Percentiles rank a stretch among this genome's conserved stretches.
These are phyloP conservation scores for Eidolon dupreanum DNA, from an alignment of 2,797 vertebrate species.

Conservation along the genomic window DNA sequence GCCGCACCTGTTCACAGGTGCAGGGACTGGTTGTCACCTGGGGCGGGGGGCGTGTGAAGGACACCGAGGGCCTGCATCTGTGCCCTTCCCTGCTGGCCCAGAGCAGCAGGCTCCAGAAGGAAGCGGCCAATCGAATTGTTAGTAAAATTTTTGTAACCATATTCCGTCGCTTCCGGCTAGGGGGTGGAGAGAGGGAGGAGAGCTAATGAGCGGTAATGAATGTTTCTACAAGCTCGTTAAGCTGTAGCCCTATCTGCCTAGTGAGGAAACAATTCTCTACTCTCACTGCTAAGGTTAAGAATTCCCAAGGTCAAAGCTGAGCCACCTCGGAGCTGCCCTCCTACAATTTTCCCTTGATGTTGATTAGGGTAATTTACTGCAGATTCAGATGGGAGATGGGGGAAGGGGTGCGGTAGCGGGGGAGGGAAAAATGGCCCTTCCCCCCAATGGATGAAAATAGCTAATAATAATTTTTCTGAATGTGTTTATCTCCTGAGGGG, in stretches of 20 bases:
- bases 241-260: constrained; percentile 45
- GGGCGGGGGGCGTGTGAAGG: not conserved
- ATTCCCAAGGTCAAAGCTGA: constrained; percentile 54
- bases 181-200: not conserved
- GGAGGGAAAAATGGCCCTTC: not conserved
- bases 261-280: not conserved
- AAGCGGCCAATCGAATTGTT: not conserved
- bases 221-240: constrained; percentile 66
- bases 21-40: not conserved
- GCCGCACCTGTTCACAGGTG: not conserved
- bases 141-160: not conserved
- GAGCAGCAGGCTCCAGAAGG: not conserved
- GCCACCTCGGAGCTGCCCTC: not conserved
- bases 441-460: constrained; percentile 49
- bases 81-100: not conserved
- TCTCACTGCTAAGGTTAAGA: constrained; percentile 40
- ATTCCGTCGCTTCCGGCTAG: not conserved
- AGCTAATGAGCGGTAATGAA: constrained; percentile 53
- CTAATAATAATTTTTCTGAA: not conserved
- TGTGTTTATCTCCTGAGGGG: constrained; percentile 43
- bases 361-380: constrained; percentile 70
- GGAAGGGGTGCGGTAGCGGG: not conserved
- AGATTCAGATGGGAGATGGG: constrained; percentile 13
- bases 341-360: constrained; percentile 16
- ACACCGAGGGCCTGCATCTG: not conserved